Percentiles rank a stretch among this genome's conserved stretches.
These are phyloP conservation scores for Pelecanoides urinatrix DNA, from an alignment of 2,113 vertebrate species.

Conservation along the genomic window DNA sequence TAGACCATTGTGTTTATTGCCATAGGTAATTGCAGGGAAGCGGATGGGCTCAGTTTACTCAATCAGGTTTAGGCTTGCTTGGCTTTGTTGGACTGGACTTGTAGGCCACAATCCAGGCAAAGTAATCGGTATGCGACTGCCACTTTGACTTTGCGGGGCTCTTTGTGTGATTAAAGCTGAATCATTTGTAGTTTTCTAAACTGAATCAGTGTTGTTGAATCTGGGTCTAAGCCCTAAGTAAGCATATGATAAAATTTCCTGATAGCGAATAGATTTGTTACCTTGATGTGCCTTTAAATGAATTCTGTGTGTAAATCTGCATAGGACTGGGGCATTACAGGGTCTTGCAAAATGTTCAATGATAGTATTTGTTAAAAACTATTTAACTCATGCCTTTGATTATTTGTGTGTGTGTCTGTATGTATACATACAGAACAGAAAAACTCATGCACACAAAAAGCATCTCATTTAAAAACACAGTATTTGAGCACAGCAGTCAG, in stretches of 20 bases:
- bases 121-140: neutral
- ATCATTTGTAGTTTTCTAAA: neutral
- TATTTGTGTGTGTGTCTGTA: neutral
- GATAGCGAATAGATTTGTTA: neutral
- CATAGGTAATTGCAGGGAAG: neutral
- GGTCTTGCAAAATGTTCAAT: neutral
- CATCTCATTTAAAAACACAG: neutral
- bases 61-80: slow-evolving; percentile 37
- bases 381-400: neutral
- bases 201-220: neutral
- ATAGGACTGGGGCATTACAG: neutral
- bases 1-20: neutral
- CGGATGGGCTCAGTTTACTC: slow-evolving; percentile 13
- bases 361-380: neutral
- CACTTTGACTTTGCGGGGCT: neutral
- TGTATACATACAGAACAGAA: neutral
- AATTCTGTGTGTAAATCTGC: neutral
- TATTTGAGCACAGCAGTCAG: neutral
- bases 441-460: neutral
- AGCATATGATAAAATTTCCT: neutral
- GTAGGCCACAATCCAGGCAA: neutral
- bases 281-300: neutral
- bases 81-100: slow-evolving; percentile 21
- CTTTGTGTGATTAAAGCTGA: neutral
- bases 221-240: neutral